Conservation (phyloP, 2,888 invertebrate species). For the Dynastes hyllus region DNA sequence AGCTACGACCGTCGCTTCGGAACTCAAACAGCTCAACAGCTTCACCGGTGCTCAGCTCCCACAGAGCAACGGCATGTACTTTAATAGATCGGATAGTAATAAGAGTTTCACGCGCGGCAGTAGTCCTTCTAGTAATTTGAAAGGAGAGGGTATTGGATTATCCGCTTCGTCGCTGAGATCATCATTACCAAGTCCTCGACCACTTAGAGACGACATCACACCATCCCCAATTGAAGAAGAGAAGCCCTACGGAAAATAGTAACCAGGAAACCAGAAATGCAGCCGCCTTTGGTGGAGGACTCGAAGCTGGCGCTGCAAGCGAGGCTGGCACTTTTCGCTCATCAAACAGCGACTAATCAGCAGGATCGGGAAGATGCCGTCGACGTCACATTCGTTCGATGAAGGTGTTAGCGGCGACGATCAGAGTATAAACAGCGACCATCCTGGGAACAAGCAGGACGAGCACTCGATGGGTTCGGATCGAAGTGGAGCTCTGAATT, state of each 20-base stretch:
- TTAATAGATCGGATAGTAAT: slow-evolving; percentile 67
- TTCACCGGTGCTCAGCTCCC: slow-evolving; percentile 64
- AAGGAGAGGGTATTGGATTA: slow-evolving; percentile 71
- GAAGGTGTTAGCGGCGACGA: slow-evolving; percentile 78
- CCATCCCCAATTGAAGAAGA: no score
- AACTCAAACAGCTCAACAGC: slow-evolving; percentile 67
- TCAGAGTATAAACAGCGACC: slow-evolving; percentile 76
- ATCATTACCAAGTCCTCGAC: slow-evolving; percentile 67
- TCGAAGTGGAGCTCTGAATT: slow-evolving; percentile 75
- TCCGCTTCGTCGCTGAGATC: slow-evolving; percentile 67
- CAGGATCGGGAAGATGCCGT: slow-evolving; percentile 84
- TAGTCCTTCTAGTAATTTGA: slow-evolving; percentile 70
- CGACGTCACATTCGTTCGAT: slow-evolving; percentile 82
- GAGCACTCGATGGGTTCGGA: slow-evolving; percentile 80
- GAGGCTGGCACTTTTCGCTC: no score
- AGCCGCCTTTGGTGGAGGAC: no score
- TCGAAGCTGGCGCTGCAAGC: no score
- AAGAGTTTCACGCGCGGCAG: slow-evolving; percentile 67
- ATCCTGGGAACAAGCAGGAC: slow-evolving; percentile 73
- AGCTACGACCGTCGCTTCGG: slow-evolving; percentile 66
- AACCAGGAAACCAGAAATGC: no score
- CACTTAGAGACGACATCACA: slow-evolving; percentile 62
- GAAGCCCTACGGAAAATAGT: no score
- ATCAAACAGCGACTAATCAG: slow-evolving; percentile 71
- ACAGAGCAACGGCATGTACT: slow-evolving; percentile 69